Conservation (phyloP, 2,113 vertebrate genomes). For the Hippocampus abdominalis region DNA sequence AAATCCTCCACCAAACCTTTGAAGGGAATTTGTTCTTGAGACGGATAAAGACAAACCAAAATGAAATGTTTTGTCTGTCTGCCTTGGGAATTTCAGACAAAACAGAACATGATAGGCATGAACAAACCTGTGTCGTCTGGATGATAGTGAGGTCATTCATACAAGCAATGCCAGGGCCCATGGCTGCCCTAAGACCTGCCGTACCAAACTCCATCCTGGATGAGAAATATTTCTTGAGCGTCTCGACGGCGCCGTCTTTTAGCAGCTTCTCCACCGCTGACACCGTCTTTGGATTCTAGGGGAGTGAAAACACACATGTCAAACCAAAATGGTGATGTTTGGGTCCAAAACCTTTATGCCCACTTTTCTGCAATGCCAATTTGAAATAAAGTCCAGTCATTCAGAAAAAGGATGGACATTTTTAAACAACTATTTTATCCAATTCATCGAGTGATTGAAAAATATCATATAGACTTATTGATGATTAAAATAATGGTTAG, state of each 20-base stretch:
- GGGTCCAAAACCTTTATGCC: no score
- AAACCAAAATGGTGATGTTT: background rate
- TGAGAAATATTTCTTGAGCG: conserved; percentile 84
- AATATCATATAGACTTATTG: no score
- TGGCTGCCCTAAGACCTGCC: conserved; percentile 87
- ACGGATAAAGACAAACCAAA: background rate
- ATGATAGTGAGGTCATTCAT: conserved; percentile 98
- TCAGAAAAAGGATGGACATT: no score
- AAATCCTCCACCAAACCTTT: background rate
- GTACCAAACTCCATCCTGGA: conserved; percentile 94
- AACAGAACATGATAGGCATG: conserved; percentile 4
- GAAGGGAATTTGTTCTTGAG: background rate
- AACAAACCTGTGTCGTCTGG: conserved; percentile 84
- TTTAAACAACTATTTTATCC: no score
- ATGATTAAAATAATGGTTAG: no score
- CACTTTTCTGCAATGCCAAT: no score
- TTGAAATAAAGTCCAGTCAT: no score
- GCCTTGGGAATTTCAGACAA: background rate
- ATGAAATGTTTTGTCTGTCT: background rate
- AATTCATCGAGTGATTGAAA: no score
- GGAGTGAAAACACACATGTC: conserved; percentile 13
- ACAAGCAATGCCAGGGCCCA: conserved; percentile 86
- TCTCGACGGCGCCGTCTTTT: conserved; percentile 67
- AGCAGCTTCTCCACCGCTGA: conserved; percentile 76
- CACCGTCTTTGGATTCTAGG: conserved; percentile 84